Conservation (phyloP, 2,888 invertebrate genomes). For the Dermolepida albohirtum region DNA sequence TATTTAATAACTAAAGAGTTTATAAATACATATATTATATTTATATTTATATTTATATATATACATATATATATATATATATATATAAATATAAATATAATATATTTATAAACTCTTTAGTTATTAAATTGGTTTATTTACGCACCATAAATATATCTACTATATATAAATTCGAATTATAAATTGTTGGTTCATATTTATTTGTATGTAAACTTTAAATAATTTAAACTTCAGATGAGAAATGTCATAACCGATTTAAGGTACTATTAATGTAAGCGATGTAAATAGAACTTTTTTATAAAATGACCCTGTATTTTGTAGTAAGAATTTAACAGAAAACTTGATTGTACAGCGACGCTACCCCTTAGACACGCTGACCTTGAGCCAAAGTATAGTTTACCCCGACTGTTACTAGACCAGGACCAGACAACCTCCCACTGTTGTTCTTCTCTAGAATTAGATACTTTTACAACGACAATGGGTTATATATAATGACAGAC, state of each 20-base stretch:
- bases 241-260: slow-evolving; percentile 9
- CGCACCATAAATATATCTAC: no score
- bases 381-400: slow-evolving; percentile 54
- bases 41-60: no score
- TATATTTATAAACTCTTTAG: no score
- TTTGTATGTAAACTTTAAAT: neutral
- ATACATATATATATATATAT: no score
- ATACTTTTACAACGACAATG: slow-evolving; percentile 39
- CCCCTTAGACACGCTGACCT: slow-evolving; percentile 53
- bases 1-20: no score
- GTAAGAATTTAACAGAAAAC: slow-evolving; percentile 10
- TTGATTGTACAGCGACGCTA: slow-evolving; percentile 47
- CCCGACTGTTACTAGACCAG: slow-evolving; percentile 49
- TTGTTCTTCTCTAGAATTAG: slow-evolving; percentile 48
- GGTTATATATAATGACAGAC: slow-evolving; percentile 35
- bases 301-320: slow-evolving; percentile 13
- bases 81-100: no score
- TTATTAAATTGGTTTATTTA: no score
- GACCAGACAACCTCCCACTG: slow-evolving; percentile 52
- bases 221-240: neutral
- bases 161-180: no score
- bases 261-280: neutral
- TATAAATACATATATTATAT: no score
- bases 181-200: no score
- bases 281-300: neutral